Evolutionary conservation across 2,888 invertebrate species (phyloP).

Genomic region (Lycophotia porphyrea): DNA sequence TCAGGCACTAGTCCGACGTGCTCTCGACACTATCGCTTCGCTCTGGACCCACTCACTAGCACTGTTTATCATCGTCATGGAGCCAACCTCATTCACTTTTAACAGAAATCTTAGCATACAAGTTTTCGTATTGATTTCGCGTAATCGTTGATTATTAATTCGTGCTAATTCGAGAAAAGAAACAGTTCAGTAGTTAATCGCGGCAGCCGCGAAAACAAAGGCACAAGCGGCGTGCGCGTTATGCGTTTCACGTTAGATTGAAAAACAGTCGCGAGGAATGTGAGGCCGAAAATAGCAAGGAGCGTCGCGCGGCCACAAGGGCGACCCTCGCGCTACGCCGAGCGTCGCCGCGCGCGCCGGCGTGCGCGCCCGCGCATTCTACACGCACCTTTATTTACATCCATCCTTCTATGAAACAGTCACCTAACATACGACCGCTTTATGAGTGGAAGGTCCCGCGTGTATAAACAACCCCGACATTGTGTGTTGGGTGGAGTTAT

Average conservation of each 20-base stretch:
- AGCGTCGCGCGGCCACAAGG: conserved; percentile 88
- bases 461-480: conserved; percentile 76
- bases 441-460: conserved; percentile 79
- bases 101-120: conserved; percentile 54
- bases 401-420: conserved; percentile 82
- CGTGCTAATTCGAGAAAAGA: conserved; percentile 71
- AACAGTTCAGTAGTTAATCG: conserved; percentile 72
- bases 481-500: conserved; percentile 72
- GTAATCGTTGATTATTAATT: conserved; percentile 70
- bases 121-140: conserved; percentile 65
- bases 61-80: conserved; percentile 76
- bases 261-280: conserved; percentile 89
- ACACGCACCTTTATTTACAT: conserved; percentile 87
- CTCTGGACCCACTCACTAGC: conserved; percentile 75
- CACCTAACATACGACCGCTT: conserved; percentile 76
- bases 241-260: conserved; percentile 89
- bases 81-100: conserved; percentile 65
- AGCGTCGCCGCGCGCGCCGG: conserved; percentile 66
- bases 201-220: conserved; percentile 82
- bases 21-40: conserved; percentile 73
- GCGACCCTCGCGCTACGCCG: conserved; percentile 84
- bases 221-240: conserved; percentile 86
- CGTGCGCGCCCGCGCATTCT: conserved; percentile 62
- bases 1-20: conserved; percentile 81
- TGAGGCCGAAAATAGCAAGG: conserved; percentile 89